phyloP scores from a whole-genome alignment of 2,888 invertebrate species.

The Aporophyla nigra region DNA sequence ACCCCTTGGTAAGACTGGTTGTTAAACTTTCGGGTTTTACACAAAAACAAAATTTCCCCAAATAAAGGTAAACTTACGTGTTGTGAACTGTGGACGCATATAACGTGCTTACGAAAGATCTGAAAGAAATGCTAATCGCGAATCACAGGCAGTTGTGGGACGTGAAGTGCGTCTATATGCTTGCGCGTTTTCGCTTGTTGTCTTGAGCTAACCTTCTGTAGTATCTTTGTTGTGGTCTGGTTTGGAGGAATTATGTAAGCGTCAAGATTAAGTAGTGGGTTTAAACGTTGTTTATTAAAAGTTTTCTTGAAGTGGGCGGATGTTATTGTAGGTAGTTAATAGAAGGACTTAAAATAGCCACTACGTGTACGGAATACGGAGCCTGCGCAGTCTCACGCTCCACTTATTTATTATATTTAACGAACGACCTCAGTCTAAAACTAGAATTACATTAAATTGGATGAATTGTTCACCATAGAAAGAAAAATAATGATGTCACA shows the following conservation, averaged over 20 bases:
- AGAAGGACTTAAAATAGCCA: not conserved
- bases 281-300: conserved; percentile 13
- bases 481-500: no score
- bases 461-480: no score
- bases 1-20: no score
- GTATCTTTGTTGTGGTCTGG: not conserved
- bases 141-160: no score
- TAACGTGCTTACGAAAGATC: no score
- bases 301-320: not conserved
- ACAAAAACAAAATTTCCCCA: no score
- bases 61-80: no score
- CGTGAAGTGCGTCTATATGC: not conserved
- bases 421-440: not conserved
- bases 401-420: not conserved
- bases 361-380: not conserved
- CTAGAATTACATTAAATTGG: not conserved
- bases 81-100: no score
- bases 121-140: not conserved
- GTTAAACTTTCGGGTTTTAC: no score
- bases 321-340: not conserved
- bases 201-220: not conserved
- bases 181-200: not conserved
- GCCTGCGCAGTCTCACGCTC: no score
- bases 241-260: conserved; percentile 27
- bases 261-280: conserved; percentile 4